Evolutionary conservation across 2,888 invertebrate species (phyloP).

Genomic region (Hylaea fasciaria): DNA sequence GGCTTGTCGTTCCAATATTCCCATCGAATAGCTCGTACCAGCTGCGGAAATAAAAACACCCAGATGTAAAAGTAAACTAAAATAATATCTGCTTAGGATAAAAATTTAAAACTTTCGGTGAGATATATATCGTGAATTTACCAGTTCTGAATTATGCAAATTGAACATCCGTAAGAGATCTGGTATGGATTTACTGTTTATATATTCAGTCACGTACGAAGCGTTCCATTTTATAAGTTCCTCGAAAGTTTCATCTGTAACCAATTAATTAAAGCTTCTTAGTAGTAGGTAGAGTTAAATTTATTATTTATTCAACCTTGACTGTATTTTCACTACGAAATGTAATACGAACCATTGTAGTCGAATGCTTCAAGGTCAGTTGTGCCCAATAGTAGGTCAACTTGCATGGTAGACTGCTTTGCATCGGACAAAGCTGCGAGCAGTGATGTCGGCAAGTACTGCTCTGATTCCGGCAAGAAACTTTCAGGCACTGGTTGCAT

Average conservation of each 20-base stretch:
- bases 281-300: too few species aligned
- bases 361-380: conserved; percentile 88
- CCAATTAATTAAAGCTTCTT: conserved; percentile 24
- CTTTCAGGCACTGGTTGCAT: conserved; percentile 87
- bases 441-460: conserved; percentile 85
- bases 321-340: conserved; percentile 32
- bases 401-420: conserved; percentile 79
- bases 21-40: conserved; percentile 83
- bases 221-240: conserved; percentile 85
- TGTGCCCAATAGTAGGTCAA: conserved; percentile 88
- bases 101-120: background rate
- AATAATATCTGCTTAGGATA: background rate
- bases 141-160: conserved; percentile 54
- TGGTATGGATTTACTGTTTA: conserved; percentile 85
- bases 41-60: conserved; percentile 47
- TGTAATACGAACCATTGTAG: conserved; percentile 72
- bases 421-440: conserved; percentile 81
- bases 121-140: conserved; percentile 26
- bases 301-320: conserved; percentile 34
- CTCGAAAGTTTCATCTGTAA: conserved; percentile 84
- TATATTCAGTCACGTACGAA: conserved; percentile 82
- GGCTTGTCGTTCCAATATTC: conserved; percentile 77
- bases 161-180: conserved; percentile 78
- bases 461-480: conserved; percentile 85
- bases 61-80: background rate